Percentiles rank a stretch among this genome's conserved stretches.
phyloP scores from a whole-genome alignment of 2,888 invertebrate species.

The Drosophila histrio region DNA sequence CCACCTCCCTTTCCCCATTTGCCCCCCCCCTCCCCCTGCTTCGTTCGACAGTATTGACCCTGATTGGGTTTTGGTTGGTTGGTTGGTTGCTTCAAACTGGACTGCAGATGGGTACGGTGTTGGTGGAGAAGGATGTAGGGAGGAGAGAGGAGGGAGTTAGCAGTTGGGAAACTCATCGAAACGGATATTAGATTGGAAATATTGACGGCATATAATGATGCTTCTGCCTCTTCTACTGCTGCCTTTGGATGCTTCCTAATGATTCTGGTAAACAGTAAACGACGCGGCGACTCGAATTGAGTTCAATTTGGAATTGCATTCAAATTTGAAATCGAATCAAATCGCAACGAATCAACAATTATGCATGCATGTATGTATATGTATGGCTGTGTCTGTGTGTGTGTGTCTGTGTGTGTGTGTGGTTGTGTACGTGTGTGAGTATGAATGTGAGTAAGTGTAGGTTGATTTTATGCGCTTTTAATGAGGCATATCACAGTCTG shows the following conservation, averaged over 20 bases:
- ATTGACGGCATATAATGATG: constrained; percentile 70
- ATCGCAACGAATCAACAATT: constrained; percentile 61
- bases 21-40: neutral
- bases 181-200: constrained; percentile 75
- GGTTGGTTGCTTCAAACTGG: constrained; percentile 15
- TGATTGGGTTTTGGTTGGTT: constrained; percentile 70
- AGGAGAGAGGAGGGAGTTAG: neutral
- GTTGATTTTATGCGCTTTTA: constrained; percentile 37
- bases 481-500: constrained; percentile 67
- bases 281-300: constrained; percentile 31
- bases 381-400: neutral
- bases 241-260: constrained; percentile 20
- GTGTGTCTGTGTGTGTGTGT: neutral
- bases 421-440: neutral
- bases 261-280: constrained; percentile 50
- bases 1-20: neutral
- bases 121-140: neutral
- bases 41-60: constrained; percentile 45
- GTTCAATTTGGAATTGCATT: constrained; percentile 48
- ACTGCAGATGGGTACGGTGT: neutral
- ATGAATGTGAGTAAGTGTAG: neutral
- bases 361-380: constrained; percentile 26
- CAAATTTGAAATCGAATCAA: constrained; percentile 43
- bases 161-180: constrained; percentile 1
- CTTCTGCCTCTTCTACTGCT: neutral